phyloP scores from a whole-genome alignment of 2,888 invertebrate species.

The Lasiommata megera region DNA sequence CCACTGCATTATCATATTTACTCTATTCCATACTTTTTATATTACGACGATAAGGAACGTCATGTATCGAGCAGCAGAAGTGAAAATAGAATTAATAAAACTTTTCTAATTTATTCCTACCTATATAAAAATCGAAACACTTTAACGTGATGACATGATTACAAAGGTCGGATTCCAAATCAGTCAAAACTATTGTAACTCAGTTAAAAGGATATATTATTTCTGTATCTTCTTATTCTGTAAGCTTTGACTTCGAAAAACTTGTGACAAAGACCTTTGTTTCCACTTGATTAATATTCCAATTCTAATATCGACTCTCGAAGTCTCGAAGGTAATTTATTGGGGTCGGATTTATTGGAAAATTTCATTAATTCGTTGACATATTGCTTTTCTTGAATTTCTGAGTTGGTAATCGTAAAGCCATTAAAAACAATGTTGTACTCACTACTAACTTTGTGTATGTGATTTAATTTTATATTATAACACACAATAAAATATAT shows the following conservation, averaged over 20 bases:
- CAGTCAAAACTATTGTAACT: not conserved
- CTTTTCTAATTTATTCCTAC: no score
- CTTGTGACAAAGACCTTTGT: not conserved
- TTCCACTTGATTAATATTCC: slow-evolving; percentile 9
- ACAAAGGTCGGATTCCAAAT: not conserved
- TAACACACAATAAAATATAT: no score
- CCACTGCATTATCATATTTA: no score
- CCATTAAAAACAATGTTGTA: not conserved
- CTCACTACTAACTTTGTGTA: not conserved
- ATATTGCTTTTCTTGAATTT: not conserved
- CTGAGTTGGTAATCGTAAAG: not conserved
- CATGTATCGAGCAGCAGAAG: no score
- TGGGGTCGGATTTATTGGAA: slow-evolving; percentile 3
- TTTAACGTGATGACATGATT: no score
- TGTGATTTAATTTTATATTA: not conserved
- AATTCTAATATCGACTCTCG: slow-evolving; percentile 1
- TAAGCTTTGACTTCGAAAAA: not conserved
- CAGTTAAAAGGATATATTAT: not conserved
- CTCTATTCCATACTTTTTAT: no score
- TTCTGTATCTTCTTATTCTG: not conserved
- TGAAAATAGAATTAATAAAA: no score
- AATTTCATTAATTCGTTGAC: slow-evolving; percentile 2
- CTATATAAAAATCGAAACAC: no score
- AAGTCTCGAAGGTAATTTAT: slow-evolving; percentile 9
- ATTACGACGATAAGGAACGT: no score